Evolutionary conservation across 2,113 vertebrate genomes (phyloP), one percentile per base, ranked within the genome.

Genomic region (Platichthys stellatus): DNA sequence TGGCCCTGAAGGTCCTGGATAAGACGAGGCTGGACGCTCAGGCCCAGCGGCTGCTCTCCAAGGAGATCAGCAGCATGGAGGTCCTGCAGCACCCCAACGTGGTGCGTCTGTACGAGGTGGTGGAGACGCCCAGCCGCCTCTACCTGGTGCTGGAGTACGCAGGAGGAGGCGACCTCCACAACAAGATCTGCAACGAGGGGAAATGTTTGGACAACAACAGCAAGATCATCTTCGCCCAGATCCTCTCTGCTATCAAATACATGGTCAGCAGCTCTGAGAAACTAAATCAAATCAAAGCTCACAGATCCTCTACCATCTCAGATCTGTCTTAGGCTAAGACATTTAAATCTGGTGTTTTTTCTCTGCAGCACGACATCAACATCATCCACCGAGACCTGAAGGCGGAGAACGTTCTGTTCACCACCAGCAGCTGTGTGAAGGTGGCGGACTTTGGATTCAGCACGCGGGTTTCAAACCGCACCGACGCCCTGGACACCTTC

Each of bases 361-460:
- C 56, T 86, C 24, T 80, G 72, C 90, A 99, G 97, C 98, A 99
- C 63, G 95, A 96, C 31, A 93, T 93, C 72, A 95, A 95, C 80
- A 95, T 98, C 67, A 96, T 99, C 78, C 97, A 99, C 81, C 93
- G 96, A 3, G 97, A 99, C 91, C 87, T 99, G 92, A 99, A 99
- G 84, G 98, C 98, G 0, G 97, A 99, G 92, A 99, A 99, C 0
- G 92, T 99, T 1, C 97, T 99, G 76, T 97, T 96, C 11, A 88
- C 95, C 72, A 93, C 86, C 63, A 93, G 85, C 21, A 94, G 92
- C 23, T 97, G 95, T 0, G 94, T 99, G 60, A 98, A 99, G 78
- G 97, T 99, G 76, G 97, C 97, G 0, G 97, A 99, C 83, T 96
- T 99, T 60, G 97, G 97, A 58, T 99, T 99, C 94, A 99, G 97